Conservation (phyloP, 2,888 invertebrate species). For the Drosophila imparisetae region DNA sequence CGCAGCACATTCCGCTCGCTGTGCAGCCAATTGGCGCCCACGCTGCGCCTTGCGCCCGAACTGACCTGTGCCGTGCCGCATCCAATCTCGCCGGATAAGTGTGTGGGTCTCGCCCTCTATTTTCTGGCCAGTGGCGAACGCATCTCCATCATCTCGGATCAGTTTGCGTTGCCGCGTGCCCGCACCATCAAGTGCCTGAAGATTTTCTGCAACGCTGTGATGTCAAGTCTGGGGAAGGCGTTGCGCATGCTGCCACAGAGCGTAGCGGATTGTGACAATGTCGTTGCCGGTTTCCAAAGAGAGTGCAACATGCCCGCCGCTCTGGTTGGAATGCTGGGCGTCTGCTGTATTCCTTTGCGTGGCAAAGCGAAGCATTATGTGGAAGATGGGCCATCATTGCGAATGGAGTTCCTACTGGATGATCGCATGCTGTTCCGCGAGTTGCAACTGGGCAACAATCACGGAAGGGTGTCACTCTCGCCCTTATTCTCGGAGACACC, state of each 20-base stretch:
- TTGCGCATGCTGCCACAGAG: constrained; percentile 74
- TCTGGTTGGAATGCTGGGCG: constrained; percentile 80
- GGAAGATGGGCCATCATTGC: constrained; percentile 40
- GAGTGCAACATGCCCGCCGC: constrained; percentile 81
- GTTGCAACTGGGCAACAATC: constrained; percentile 66
- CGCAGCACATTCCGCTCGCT: constrained; percentile 75
- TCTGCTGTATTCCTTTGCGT: constrained; percentile 73
- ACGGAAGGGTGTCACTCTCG: constrained; percentile 45
- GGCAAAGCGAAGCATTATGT: constrained; percentile 34
- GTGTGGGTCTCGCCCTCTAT: constrained; percentile 80
- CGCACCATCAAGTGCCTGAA: constrained; percentile 79
- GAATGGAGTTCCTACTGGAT: constrained; percentile 81
- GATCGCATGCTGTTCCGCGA: constrained; percentile 82
- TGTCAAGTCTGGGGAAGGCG: constrained; percentile 68
- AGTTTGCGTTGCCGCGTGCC: constrained; percentile 76
- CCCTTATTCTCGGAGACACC: constrained; percentile 68
- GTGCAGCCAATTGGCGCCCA: constrained; percentile 66
- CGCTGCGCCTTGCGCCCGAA: constrained; percentile 38
- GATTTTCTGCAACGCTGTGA: constrained; percentile 78
- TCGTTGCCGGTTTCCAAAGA: constrained; percentile 73
- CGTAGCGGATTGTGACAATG: constrained; percentile 67
- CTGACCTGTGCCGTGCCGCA: constrained; percentile 4
- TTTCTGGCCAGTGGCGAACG: constrained; percentile 81
- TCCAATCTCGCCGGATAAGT: constrained; percentile 72
- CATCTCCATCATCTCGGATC: constrained; percentile 73